Conservation (phyloP, 2,888 invertebrate species). For the Bellardia pandia region DNA sequence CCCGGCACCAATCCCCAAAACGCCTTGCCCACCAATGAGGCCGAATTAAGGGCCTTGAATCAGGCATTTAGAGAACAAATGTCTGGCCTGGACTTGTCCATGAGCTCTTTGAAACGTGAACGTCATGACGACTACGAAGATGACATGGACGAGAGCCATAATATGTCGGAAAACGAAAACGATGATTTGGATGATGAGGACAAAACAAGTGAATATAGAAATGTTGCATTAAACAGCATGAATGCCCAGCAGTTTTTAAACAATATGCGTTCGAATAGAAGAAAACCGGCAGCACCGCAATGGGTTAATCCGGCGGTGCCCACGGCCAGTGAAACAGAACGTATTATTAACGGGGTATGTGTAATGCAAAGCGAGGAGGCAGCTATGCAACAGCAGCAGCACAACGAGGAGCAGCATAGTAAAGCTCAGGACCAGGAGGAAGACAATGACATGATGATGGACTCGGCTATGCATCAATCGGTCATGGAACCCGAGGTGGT, state of each 20-base stretch:
- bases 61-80: slow-evolving; percentile 91
- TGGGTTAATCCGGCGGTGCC: slow-evolving; percentile 93
- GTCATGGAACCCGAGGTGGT: slow-evolving; percentile 83
- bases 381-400: slow-evolving; percentile 85
- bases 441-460: slow-evolving; percentile 66
- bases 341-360: slow-evolving; percentile 96
- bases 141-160: slow-evolving; percentile 89
- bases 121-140: slow-evolving; percentile 84
- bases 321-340: slow-evolving; percentile 84
- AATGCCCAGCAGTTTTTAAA: slow-evolving; percentile 69
- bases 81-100: slow-evolving; percentile 94
- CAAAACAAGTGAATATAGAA: slow-evolving; percentile 74
- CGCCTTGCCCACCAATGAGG: slow-evolving; percentile 86
- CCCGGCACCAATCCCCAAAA: slow-evolving; percentile 91
- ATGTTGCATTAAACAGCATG: slow-evolving; percentile 51
- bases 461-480: slow-evolving; percentile 79
- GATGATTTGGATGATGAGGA: slow-evolving; percentile 80
- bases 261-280: slow-evolving; percentile 83
- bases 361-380: slow-evolving; percentile 92
- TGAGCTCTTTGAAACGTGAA: slow-evolving; percentile 92
- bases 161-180: slow-evolving; percentile 81
- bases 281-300: slow-evolving; percentile 98
- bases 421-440: slow-evolving; percentile 54
- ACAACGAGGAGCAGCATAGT: slow-evolving; percentile 51
- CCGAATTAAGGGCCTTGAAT: slow-evolving; percentile 85